Percentiles rank a stretch among this genome's conserved stretches.
Conservation (phyloP, 2,113 vertebrate genomes). For the Heterotilapia buettikoferi region DNA sequence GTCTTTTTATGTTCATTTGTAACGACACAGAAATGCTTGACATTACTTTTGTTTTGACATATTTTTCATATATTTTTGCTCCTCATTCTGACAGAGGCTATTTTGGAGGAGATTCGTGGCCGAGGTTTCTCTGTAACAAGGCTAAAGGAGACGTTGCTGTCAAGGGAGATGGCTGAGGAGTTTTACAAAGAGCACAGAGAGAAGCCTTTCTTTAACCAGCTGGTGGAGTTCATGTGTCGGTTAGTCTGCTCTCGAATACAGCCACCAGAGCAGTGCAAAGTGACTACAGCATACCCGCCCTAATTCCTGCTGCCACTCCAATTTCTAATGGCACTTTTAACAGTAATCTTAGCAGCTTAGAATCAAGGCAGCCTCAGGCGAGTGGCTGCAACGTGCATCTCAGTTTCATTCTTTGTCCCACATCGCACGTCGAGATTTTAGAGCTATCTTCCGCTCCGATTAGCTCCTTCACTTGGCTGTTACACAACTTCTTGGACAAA, state of each 20-base stretch:
- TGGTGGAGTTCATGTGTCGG: slow-evolving; percentile 81
- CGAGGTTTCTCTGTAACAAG: slow-evolving; percentile 75
- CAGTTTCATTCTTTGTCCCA: slow-evolving; percentile 31
- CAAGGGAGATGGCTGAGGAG: slow-evolving; percentile 73
- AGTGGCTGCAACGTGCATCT: slow-evolving; percentile 25
- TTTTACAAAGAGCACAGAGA: slow-evolving; percentile 80
- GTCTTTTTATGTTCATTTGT: slow-evolving; percentile 10
- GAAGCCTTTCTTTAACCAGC: slow-evolving; percentile 75
- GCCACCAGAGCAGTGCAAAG: background rate
- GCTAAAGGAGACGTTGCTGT: slow-evolving; percentile 72
- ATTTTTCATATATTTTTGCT: background rate
- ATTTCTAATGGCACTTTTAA: slow-evolving; percentile 21
- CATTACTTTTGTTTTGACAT: background rate
- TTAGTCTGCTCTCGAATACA: slow-evolving; percentile 52
- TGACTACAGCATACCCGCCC: background rate
- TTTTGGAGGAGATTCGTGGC: slow-evolving; percentile 71
- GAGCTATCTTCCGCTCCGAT: slow-evolving; percentile 34
- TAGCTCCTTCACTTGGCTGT: slow-evolving; percentile 7
- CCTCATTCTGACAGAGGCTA: slow-evolving; percentile 64
- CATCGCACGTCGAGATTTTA: slow-evolving; percentile 17
- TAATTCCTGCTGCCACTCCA: background rate
- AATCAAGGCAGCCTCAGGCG: slow-evolving; percentile 28
- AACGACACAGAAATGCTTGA: background rate
- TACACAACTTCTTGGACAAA: slow-evolving; percentile 18
- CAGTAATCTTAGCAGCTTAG: slow-evolving; percentile 18